Evolutionary conservation across 2,888 invertebrate species (phyloP), one percentile per base, ranked within the genome.

Genomic region (Callyntrura guangdongensis): DNA sequence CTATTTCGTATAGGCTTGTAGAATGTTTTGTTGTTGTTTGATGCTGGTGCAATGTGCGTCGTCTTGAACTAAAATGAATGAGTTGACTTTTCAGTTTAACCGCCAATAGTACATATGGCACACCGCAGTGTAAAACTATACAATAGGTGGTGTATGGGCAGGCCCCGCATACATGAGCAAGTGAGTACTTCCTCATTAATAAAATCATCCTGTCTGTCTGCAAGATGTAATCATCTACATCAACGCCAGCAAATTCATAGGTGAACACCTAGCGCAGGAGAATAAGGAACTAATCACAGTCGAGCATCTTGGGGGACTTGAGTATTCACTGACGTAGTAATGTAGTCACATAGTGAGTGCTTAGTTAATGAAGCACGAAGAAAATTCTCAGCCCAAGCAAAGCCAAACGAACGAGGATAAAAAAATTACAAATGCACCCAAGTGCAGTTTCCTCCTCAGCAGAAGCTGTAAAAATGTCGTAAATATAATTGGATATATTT

Each of bases 211-310:
- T 72, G n/a, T 69, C 6, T 6, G n/a, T n/a, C n/a, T n/a, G n/a
- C n/a, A 72, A 6, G 45, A 72, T 17, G 36, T 36, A 69, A 69
- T 69, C 69, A 69, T 36, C 72, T 20, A 45, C 36, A 36, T 45
- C 45, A 72, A 20, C 59, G 5, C 17, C 45, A 72, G 36, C 1
- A 72, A 36, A 72, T 36, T 36, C 45, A 56, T 25, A 27, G 53
- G 56, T 56, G 25, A n/a, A 25, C 53, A 20, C n/a, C 20, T 3
- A 20, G 72, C 45, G 27, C 9, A 67, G 49, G 22, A 53, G 45
- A 49, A 77, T 36, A 88, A 72, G 59, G 82, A 82, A 82, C 82
- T 61, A 82, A 81, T 82, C 61, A 82, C 61, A 59, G 6, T n/a
- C 36, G 36, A 2, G 36, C 45, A 61, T 25, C 22, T 64, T 64